A percentile compares a stretch with the other conserved stretches of the same genome.
Evolutionary conservation across 1,140 invertebrate species (phyloP).

Genomic region (Zaprionus gabonicus): DNA sequence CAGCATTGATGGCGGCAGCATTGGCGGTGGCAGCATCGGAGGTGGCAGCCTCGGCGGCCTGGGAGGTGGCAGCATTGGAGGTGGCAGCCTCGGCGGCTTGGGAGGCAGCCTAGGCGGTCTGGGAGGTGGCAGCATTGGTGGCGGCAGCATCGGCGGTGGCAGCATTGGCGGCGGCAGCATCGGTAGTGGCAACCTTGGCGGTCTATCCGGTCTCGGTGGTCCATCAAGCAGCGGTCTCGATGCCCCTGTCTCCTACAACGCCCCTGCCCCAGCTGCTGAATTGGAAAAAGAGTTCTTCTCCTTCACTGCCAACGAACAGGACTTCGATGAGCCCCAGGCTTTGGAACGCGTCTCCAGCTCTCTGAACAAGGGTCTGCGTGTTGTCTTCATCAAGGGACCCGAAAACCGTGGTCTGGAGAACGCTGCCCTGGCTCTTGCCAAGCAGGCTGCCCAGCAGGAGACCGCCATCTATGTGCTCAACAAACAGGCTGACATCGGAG

Average conservation of each 20-base stretch:
- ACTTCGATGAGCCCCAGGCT: slow-evolving; percentile 64
- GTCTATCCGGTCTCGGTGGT: slow-evolving; percentile 31
- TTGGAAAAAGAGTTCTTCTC: slow-evolving; percentile 67
- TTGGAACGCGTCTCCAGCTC: slow-evolving; percentile 50
- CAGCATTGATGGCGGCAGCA: neutral
- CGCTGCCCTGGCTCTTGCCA: slow-evolving; percentile 57
- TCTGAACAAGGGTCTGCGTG: slow-evolving; percentile 68
- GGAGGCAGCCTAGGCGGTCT: slow-evolving; percentile 10
- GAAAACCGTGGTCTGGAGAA: slow-evolving; percentile 68
- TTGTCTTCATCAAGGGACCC: slow-evolving; percentile 75
- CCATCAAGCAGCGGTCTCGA: slow-evolving; percentile 34
- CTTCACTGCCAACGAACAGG: slow-evolving; percentile 64
- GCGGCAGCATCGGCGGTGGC: slow-evolving; percentile 15
- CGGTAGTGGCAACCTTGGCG: slow-evolving; percentile 32
- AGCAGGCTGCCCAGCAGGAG: slow-evolving; percentile 69
- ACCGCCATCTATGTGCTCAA: slow-evolving; percentile 76
- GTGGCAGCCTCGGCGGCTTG: slow-evolving; percentile 5
- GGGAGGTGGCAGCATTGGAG: slow-evolving; percentile 12
- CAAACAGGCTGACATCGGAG: slow-evolving; percentile 76
- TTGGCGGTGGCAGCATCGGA: neutral
- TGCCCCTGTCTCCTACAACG: slow-evolving; percentile 61
- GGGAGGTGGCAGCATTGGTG: slow-evolving; percentile 12
- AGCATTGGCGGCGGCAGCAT: slow-evolving; percentile 11
- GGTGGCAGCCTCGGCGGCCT: slow-evolving; percentile 6
- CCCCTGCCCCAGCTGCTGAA: slow-evolving; percentile 64